Base-by-base conservation (phyloP, 2,888 invertebrate species). In the Rhingia campestris region DNA sequence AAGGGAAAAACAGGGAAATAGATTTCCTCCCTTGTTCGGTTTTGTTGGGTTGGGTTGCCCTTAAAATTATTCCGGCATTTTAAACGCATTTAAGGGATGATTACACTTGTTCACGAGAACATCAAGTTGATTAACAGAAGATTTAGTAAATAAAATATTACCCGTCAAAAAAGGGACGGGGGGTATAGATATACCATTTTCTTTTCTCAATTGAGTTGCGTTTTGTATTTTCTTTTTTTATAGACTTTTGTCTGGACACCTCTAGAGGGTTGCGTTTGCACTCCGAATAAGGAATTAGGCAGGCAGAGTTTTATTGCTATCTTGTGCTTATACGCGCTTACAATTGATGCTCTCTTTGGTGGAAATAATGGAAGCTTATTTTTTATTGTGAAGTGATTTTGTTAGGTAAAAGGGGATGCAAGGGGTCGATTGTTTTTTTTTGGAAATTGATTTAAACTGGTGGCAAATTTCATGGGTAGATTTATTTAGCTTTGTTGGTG, bases 71-170 rank as follows among this genome's bases (percentile, higher is more conserved):
- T 77, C 77, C 80, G 72, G 74, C 72, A 74, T 76, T 86, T 86
- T 80, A 81, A 85, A 74, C 84, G 69, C 86, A 86, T 87, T 84
- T 87, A 86, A 81, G 86, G 86, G 86, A 86, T 87, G 87, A 87
- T 87, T 86, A 86, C 87, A 87, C 87, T 87, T 87, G 87, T 87
- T 87, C 86, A 86, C 87, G 86, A 82, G 81, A 86, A 86, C 87
- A 87, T 87, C 86, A 87, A 87, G 81, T 87, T 87, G 87, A 87
- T 87, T 87, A 87, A 87, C 86, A 87, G 77, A 69, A 86, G 87
- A 86, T 86, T 86, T 86, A 86, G 76, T 77, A 82, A 87, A 87
- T 87, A 86, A 87, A 87, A 86, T 87, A 87, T 87, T 85, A 86
- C 82, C 86, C 86, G 61, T 80, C 85, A 75, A 53, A 41, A 22